These are phyloP conservation scores for Apis dorsata DNA, from an alignment of 1,140 invertebrate species.

Conservation along the genomic window DNA sequence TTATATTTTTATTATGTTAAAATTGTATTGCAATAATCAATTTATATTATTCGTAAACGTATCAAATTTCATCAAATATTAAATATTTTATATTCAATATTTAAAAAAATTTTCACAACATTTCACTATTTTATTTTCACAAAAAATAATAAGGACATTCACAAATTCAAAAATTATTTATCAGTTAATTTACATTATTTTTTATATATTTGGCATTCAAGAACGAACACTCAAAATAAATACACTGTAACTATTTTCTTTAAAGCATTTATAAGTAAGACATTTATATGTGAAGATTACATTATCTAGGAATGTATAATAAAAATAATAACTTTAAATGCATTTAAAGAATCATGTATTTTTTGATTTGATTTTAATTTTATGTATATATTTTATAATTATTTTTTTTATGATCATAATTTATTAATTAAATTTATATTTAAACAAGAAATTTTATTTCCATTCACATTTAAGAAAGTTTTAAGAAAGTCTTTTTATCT, in stretches of 20 bases:
- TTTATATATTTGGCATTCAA: slow-evolving; percentile 16
- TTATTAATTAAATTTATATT: background rate
- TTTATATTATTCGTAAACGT: background rate
- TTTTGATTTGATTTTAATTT: too few species aligned
- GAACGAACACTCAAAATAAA: background rate
- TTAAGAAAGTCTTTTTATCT: too few species aligned
- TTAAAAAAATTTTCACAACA: background rate
- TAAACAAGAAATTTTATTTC: background rate
- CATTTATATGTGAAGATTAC: background rate
- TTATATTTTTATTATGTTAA: background rate
- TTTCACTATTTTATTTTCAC: background rate
- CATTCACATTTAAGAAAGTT: background rate
- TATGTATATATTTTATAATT: background rate
- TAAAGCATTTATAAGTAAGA: background rate
- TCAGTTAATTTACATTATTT: background rate
- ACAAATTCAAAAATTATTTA: background rate
- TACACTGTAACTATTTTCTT: accelerated
- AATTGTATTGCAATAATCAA: background rate
- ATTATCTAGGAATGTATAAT: background rate
- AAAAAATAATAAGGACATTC: background rate
- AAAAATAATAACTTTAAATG: background rate
- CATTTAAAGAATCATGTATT: background rate
- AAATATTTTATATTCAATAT: background rate
- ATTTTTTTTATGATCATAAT: background rate
- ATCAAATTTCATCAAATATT: background rate